Evolutionary conservation across 2,888 invertebrate genomes (phyloP), one percentile per base, ranked within the genome.

Genomic region (Habroteleia sp.): DNA sequence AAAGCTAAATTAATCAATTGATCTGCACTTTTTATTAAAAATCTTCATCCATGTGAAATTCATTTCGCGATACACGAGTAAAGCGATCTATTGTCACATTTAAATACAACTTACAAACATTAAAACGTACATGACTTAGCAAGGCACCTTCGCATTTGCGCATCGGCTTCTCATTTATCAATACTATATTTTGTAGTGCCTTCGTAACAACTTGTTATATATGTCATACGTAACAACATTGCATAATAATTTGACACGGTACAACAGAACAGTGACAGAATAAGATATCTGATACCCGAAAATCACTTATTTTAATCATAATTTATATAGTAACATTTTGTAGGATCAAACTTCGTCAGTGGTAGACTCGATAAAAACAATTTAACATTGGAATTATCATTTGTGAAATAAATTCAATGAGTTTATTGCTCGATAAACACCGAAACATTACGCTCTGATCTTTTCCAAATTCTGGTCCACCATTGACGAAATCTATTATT

Each of bases 111-210:
- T 58, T 68, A 58, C 50, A 68, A 68, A 68, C 68, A 58, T 68
- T 58, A 58, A 68, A 58, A 68, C 66, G 23, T 39, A 46, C 33
- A 66, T 8, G 41, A 42, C 56, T 50, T 42, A 58, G 58, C 68
- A 68, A 68, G 68, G 68, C 68, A 68, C 68, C 68, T 48, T 56
- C 23, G 14, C 68, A 11, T 58, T 56, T 56, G 56, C 68, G 13
- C 37, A 27, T 44, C 27, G 8, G 33, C 37, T 31, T 35, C 13
- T 17, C 8, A 23, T 27, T 5, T 13, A 13, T 14, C 11, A 10
- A 1, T 60, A 13, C 33, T n/a, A 3, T n/a, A n/a, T n/a, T 17
- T 20, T 17, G 37, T 56, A 68, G 58, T 68, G 58, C 68, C 68
- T 58, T 48, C 17, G 8, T 58, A 68, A 68, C 58, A 68, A 58